Conservation (phyloP, 2,888 invertebrate species). For the Amphimallon solstitiale region DNA sequence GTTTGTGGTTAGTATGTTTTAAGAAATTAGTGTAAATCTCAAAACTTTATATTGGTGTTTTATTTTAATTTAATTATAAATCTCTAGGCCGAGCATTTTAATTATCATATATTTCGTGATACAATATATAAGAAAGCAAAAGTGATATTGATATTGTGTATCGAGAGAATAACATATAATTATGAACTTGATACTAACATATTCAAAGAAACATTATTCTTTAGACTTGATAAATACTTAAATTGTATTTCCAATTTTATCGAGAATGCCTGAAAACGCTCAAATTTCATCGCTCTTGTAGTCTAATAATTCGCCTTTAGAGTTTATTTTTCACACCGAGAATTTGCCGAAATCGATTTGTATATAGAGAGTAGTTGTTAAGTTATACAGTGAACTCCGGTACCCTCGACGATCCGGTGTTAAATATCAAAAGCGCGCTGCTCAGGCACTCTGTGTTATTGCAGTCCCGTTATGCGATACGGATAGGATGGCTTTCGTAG, state of each 20-base stretch:
- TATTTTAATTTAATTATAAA: too few species aligned
- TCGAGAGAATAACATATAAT: too few species aligned
- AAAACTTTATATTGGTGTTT: too few species aligned
- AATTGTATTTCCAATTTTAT: not conserved
- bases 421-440: conserved; percentile 39
- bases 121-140: too few species aligned
- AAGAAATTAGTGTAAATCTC: too few species aligned
- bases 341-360: conserved; percentile 25
- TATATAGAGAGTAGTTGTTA: not conserved
- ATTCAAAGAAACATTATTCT: too few species aligned
- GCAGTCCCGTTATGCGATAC: conserved; percentile 43
- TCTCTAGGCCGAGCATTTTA: too few species aligned
- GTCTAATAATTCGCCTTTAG: conserved; percentile 8
- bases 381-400: conserved; percentile 1
- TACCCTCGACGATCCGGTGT: conserved; percentile 34
- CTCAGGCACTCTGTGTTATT: conserved; percentile 45
- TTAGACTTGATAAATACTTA: too few species aligned
- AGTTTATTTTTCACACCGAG: conserved; percentile 20
- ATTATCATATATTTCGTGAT: too few species aligned
- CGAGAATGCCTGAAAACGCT: not conserved
- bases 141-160: too few species aligned
- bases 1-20: too few species aligned
- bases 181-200: too few species aligned
- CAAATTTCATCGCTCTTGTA: not conserved
- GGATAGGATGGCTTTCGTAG: conserved; percentile 40